Evolutionary conservation across 2,888 invertebrate genomes (phyloP).

Genomic region (Stenichneumon culpator): DNA sequence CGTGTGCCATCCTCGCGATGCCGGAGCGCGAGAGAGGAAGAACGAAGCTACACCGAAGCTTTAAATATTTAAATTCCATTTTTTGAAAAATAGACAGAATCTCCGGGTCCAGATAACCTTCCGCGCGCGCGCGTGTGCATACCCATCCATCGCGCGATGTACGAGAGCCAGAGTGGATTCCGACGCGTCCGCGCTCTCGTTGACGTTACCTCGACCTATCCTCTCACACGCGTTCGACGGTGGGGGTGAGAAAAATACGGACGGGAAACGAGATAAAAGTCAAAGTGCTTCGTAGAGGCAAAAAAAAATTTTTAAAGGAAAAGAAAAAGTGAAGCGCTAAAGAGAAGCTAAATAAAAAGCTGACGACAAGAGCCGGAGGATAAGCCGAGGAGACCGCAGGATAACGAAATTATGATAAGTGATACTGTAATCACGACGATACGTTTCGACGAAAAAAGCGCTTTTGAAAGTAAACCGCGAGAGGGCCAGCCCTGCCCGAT

Average conservation of each 20-base stretch:
- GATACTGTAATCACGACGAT: conserved; percentile 69
- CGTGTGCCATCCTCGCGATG: conserved; percentile 5
- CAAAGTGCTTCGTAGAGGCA: conserved; percentile 20
- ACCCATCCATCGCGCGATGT: not conserved
- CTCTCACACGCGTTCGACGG: not conserved
- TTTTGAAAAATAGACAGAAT: conserved; percentile 74
- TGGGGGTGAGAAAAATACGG: not conserved
- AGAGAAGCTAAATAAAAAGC: conserved; percentile 38
- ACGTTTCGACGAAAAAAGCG: conserved; percentile 50
- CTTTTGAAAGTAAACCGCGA: conserved; percentile 32
- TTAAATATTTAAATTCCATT: conserved; percentile 80
- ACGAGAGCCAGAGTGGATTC: not conserved
- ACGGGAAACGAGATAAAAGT: conserved; percentile 16
- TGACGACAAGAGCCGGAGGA: conserved; percentile 34
- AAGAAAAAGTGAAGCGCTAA: conserved; percentile 14
- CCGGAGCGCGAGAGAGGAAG: conserved; percentile 26
- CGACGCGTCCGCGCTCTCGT: conserved; percentile 4
- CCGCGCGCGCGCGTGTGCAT: not conserved
- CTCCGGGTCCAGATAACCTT: conserved; percentile 36
- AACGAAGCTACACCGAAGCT: conserved; percentile 51
- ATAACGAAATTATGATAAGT: conserved; percentile 72
- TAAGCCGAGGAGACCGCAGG: conserved; percentile 39
- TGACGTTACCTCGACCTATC: not conserved
- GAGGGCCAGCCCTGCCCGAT: not conserved
- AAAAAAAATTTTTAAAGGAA: conserved; percentile 24